Conservation (phyloP, 2,797 vertebrate genomes). For the Steatocranus sp. region DNA sequence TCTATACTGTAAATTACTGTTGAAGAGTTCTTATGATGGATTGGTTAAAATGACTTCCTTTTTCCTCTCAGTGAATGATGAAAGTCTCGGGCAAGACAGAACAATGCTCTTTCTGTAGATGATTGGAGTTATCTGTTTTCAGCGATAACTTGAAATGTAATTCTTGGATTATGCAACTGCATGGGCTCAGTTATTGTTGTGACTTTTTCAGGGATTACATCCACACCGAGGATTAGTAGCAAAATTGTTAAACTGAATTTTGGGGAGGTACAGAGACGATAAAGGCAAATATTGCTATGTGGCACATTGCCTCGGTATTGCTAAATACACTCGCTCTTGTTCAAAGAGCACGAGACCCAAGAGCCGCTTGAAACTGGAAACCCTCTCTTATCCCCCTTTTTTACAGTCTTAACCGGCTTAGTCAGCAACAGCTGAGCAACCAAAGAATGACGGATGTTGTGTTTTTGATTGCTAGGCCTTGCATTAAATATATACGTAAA, state of each 20-base stretch:
- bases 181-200: constrained; percentile 37
- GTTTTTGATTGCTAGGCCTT: neutral
- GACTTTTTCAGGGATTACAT: constrained; percentile 52
- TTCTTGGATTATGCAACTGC: constrained; percentile 37
- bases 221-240: constrained; percentile 40
- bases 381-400: constrained; percentile 14
- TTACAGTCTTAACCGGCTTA: constrained; percentile 18
- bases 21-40: neutral
- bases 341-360: constrained; percentile 31
- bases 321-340: constrained; percentile 27
- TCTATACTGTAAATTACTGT: neutral
- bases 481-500: neutral
- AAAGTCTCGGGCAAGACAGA: constrained; percentile 19
- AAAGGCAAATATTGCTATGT: constrained; percentile 20
- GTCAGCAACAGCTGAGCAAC: constrained; percentile 30
- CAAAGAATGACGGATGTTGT: neutral
- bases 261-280: constrained; percentile 27
- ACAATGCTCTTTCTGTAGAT: neutral
- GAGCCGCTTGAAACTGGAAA: constrained; percentile 22
- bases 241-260: constrained; percentile 52
- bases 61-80: constrained; percentile 1
- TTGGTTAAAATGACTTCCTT: neutral
- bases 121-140: neutral
- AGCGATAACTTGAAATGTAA: constrained; percentile 21
- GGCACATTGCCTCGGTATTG: constrained; percentile 13